Conservation (phyloP, 2,888 invertebrate genomes). For the Leptinotarsa rubiginosa region DNA sequence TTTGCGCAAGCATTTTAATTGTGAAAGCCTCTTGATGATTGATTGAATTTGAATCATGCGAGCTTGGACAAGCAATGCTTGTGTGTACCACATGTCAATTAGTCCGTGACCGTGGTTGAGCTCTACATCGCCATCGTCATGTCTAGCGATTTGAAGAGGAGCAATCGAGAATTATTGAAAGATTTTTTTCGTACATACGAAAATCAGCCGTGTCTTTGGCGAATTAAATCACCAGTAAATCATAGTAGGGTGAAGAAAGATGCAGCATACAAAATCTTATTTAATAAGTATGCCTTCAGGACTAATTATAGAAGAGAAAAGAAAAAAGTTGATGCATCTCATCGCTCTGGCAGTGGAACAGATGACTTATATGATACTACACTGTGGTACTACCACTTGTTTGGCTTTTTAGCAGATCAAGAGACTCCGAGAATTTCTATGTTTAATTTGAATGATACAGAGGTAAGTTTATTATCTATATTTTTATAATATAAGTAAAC, state of each 20-base stretch:
- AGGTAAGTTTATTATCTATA: background rate
- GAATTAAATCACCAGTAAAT: background rate
- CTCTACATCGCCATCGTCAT: background rate
- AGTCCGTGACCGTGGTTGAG: too few species aligned
- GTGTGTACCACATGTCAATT: too few species aligned
- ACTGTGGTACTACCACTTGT: background rate
- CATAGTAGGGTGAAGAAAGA: conserved; percentile 10
- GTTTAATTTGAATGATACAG: background rate
- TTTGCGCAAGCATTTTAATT: too few species aligned
- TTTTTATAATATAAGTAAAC: too few species aligned
- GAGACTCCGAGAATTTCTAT: background rate
- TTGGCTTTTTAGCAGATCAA: background rate
- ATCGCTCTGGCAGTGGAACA: background rate
- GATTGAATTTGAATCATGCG: too few species aligned
- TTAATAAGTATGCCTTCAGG: conserved; percentile 5
- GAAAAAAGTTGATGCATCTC: conserved; percentile 9
- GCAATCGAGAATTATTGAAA: conserved; percentile 13
- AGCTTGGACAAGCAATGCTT: too few species aligned
- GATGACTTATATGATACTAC: background rate
- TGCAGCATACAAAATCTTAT: conserved; percentile 19
- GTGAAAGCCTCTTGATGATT: too few species aligned
- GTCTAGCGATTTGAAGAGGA: conserved; percentile 21
- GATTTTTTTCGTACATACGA: conserved; percentile 20
- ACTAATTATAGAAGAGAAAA: conserved; percentile 13
- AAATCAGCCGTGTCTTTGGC: conserved; percentile 24